phyloP scores from a whole-genome alignment of 2,888 invertebrate species.

The Acleris laterana region DNA sequence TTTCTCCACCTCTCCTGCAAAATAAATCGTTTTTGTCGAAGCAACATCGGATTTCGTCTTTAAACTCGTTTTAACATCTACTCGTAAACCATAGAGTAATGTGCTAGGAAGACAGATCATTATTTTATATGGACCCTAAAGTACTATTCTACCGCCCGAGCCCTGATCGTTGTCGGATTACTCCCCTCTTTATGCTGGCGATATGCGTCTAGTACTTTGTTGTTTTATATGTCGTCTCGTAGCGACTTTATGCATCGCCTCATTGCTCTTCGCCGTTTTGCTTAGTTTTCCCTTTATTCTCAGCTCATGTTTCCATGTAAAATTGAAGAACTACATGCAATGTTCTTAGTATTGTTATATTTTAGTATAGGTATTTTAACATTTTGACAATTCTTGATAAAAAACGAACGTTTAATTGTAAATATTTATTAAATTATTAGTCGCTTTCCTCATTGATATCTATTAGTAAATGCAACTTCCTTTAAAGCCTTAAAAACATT shows the following conservation, averaged over 20 bases:
- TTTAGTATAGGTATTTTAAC: no score
- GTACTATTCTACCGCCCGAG: slow-evolving; percentile 67
- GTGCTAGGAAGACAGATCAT: slow-evolving; percentile 67
- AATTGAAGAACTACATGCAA: slow-evolving; percentile 56
- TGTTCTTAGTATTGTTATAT: not conserved
- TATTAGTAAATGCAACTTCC: no score
- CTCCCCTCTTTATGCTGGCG: slow-evolving; percentile 73
- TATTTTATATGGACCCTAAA: slow-evolving; percentile 74
- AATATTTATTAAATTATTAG: no score
- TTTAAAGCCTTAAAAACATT: no score
- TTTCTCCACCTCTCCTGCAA: not conserved
- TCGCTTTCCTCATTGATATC: no score
- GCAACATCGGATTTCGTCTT: slow-evolving; percentile 34
- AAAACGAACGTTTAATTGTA: no score
- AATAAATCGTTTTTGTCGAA: slow-evolving; percentile 9
- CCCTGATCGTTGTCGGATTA: slow-evolving; percentile 72
- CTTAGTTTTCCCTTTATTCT: slow-evolving; percentile 70
- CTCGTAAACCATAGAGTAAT: slow-evolving; percentile 59
- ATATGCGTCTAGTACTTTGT: slow-evolving; percentile 81
- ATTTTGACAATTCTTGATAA: no score
- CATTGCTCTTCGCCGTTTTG: slow-evolving; percentile 81
- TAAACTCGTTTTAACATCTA: slow-evolving; percentile 52
- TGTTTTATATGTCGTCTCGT: slow-evolving; percentile 81
- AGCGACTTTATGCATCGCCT: slow-evolving; percentile 80
- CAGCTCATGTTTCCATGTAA: slow-evolving; percentile 80